Evolutionary conservation across 2,113 vertebrate species (phyloP), one percentile per base, ranked within the genome.

Genomic region (Sinocyclocheilus grahami): DNA sequence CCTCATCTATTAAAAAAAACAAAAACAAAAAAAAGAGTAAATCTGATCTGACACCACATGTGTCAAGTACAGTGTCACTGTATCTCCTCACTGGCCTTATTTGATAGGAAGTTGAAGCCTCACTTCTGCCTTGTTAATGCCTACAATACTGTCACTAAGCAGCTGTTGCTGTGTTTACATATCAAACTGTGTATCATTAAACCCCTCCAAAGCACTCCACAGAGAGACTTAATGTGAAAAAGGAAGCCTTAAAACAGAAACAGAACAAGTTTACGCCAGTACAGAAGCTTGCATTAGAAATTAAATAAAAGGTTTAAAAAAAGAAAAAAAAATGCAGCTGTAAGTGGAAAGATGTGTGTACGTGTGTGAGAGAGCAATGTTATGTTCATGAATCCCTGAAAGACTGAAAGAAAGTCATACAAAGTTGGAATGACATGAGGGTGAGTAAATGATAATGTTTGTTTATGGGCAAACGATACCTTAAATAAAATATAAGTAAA

Each of bases 221-320:
- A 42, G 78, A 62, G 58, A 80, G 55, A 79, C 37, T 46, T 62
- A 80, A 24, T 80, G 33, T 63, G 77, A 60, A 53, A 37, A 18
- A 78, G 53, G 30, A 60, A 79, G 77, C 16, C n/a, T 37, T 37
- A 79, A 58, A 79, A 39, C 53, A 78, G 76, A 78, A 55, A 30
- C 48, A 55, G 48, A 78, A 30, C 77, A 37, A 18, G 27, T 27
- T 78, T 30, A 78, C 4, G 1, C 18, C 30, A 58, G 77, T 12
- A 78, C 24, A 82, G 24, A 78, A 48, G 20, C 79, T 53, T 63
- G 33, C 7, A 87, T 79, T 63, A 79, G 46, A 75, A 81, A 83
- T 79, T 11, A 80, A 86, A 89, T 67, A 78, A 63, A 79, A 78
- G 53, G 75, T 85, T 85, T 18, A 37, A 72, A 82, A 48, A 27